phyloP scores from a whole-genome alignment of 2,797 vertebrate species.

The Meda fulgida region DNA sequence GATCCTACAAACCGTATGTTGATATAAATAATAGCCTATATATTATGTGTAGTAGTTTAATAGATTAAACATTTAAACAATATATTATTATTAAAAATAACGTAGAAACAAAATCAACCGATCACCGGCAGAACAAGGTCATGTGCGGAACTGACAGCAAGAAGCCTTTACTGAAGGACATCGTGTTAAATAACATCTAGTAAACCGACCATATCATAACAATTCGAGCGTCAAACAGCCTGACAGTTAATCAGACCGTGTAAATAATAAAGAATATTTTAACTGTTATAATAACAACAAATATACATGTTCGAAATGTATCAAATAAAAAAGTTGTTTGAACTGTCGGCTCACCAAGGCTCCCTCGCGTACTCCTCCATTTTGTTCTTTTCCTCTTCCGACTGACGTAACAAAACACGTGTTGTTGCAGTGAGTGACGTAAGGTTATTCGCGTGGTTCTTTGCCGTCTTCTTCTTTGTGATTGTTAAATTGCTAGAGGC shows the following conservation, averaged over 20 bases:
- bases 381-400: slow-evolving; percentile 77
- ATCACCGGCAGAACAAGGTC: slow-evolving; percentile 51
- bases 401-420: slow-evolving; percentile 61
- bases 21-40: not conserved
- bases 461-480: not conserved
- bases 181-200: not conserved
- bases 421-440: not conserved
- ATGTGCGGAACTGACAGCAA: slow-evolving; percentile 35
- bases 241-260: not conserved
- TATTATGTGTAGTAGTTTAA: not conserved
- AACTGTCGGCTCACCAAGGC: slow-evolving; percentile 85
- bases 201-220: not conserved
- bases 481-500: not conserved
- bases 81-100: not conserved
- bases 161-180: slow-evolving; percentile 41
- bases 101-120: not conserved
- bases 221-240: not conserved
- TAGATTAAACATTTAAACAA: not conserved
- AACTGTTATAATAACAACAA: not conserved
- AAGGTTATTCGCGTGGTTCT: not conserved
- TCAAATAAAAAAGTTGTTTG: not conserved
- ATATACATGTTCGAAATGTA: not conserved
- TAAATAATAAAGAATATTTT: not conserved
- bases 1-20: not conserved
- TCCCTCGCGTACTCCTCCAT: slow-evolving; percentile 98